Conservation (phyloP, 23 tunicate species). For the Ascidia mentula region DNA sequence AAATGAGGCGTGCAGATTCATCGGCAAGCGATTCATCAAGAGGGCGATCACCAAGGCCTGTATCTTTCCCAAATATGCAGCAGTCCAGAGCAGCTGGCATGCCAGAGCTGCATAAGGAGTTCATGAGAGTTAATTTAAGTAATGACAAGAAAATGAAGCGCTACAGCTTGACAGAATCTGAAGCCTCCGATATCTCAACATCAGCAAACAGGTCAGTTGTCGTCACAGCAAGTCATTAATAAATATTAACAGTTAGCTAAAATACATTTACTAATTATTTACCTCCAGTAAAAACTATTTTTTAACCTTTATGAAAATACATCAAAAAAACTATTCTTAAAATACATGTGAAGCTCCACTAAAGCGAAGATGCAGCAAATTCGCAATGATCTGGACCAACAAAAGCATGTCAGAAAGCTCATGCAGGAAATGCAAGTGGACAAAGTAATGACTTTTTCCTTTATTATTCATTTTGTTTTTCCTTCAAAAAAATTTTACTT, state of each 20-base stretch:
- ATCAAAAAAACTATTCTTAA: too few species aligned
- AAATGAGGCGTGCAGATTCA: constrained; percentile 47
- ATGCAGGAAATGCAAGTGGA: constrained; percentile 66
- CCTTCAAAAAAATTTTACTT: background rate
- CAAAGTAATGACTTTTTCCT: constrained; percentile 22
- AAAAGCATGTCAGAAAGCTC: constrained; percentile 38
- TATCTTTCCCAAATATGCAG: constrained; percentile 35
- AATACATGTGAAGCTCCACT: too few species aligned
- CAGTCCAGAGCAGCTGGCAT: constrained; percentile 9
- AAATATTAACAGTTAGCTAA: too few species aligned
- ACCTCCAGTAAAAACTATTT: too few species aligned
- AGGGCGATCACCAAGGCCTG: constrained; percentile 33
- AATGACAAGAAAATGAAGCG: constrained; percentile 56
- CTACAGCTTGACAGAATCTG: constrained; percentile 67
- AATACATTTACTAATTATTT: background rate
- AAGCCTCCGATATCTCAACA: constrained; percentile 48
- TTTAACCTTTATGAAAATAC: too few species aligned
- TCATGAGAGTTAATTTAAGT: constrained; percentile 14
- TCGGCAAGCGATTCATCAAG: constrained; percentile 57
- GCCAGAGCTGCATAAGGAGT: constrained; percentile 35
- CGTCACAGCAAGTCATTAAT: too few species aligned
- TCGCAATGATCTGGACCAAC: constrained; percentile 43
- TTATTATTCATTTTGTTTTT: background rate
- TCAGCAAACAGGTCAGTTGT: constrained; percentile 32
- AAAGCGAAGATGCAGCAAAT: constrained; percentile 54